These are phyloP conservation scores for Sminthurides bifidus DNA, from an alignment of 1,140 invertebrate species.

Conservation along the genomic window DNA sequence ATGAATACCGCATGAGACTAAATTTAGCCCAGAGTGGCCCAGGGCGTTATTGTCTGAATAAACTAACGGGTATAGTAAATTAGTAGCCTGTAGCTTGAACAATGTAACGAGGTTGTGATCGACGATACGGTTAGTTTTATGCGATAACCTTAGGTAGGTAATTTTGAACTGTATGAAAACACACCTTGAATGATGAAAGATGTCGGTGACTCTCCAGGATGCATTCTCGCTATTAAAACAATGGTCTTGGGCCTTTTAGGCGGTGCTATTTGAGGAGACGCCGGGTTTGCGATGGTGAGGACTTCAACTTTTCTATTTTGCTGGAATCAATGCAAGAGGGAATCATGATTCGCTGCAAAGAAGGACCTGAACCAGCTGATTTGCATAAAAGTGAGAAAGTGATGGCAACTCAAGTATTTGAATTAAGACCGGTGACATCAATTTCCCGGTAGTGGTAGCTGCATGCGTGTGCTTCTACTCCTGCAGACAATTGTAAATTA, in stretches of 20 bases:
- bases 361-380: no score
- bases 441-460: no score
- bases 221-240: slow-evolving; percentile 65
- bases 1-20: no score
- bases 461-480: no score
- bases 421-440: no score
- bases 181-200: slow-evolving; percentile 85
- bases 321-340: no score
- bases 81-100: neutral
- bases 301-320: slow-evolving; percentile 81
- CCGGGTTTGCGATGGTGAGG: slow-evolving; percentile 62
- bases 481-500: no score
- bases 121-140: neutral
- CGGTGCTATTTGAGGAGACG: slow-evolving; percentile 19
- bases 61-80: neutral
- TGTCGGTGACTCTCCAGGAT: slow-evolving; percentile 85
- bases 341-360: no score
- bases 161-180: neutral
- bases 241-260: slow-evolving; percentile 54
- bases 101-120: neutral
- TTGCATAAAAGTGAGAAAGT: no score
- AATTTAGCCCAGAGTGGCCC: no score
- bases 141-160: neutral
- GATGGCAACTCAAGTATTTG: no score
- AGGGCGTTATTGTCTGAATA: neutral